phyloP scores from a whole-genome alignment of 2,888 invertebrate species.

The Anthophora plumipes region DNA sequence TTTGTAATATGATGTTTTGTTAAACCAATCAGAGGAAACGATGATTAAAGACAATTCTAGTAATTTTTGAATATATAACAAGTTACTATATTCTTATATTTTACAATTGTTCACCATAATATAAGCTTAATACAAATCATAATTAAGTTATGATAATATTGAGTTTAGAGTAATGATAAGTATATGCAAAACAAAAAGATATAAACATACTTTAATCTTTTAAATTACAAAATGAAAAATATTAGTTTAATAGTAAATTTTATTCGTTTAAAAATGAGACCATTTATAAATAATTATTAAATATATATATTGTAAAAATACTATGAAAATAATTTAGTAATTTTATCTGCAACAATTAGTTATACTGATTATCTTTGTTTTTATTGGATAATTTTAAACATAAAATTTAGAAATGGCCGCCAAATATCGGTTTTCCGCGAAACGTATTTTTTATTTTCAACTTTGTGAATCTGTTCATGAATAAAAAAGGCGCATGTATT shows the following conservation, averaged over 20 bases:
- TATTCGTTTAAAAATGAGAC: not conserved
- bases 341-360: conserved; percentile 1
- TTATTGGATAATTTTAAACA: conserved; percentile 66
- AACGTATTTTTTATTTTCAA: conserved; percentile 39
- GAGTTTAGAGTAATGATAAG: not conserved
- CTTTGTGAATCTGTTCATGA: conserved; percentile 29
- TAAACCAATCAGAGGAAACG: not conserved
- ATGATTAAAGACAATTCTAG: not conserved
- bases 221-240: not conserved
- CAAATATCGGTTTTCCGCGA: conserved; percentile 38
- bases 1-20: not conserved
- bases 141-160: not conserved
- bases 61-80: not conserved
- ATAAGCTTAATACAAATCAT: not conserved
- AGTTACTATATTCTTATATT: too few relatives aligned
- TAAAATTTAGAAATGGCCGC: conserved; percentile 69
- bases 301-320: not conserved
- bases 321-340: not conserved
- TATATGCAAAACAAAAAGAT: not conserved
- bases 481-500: not conserved
- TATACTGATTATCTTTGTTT: conserved; percentile 1
- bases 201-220: not conserved
- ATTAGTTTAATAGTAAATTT: too few relatives aligned
- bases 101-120: not conserved
- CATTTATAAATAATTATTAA: not conserved